These are phyloP conservation scores for Malurus melanocephalus DNA, from an alignment of 2,113 vertebrate species.

Conservation along the genomic window DNA sequence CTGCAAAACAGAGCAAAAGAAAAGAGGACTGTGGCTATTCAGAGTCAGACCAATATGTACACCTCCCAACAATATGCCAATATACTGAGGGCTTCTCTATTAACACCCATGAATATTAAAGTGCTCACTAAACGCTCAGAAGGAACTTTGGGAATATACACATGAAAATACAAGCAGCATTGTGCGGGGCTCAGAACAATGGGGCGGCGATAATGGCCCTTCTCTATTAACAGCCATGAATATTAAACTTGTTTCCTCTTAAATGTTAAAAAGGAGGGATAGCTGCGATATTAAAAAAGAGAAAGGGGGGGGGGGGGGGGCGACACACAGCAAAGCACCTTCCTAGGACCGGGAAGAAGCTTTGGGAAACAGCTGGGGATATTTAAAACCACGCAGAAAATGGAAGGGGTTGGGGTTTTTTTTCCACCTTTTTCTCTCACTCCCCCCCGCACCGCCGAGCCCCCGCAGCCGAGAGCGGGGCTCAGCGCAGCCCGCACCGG, in stretches of 20 bases:
- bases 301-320: background rate
- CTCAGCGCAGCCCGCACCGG: background rate
- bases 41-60: conserved; percentile 81
- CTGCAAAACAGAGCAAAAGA: conserved; percentile 84
- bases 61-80: conserved; percentile 87
- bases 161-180: conserved; percentile 71
- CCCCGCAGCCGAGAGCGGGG: background rate
- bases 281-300: conserved; percentile 47
- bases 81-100: conserved; percentile 86
- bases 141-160: conserved; percentile 68
- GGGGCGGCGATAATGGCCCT: conserved; percentile 71
- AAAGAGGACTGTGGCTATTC: conserved; percentile 80
- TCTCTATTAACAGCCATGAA: conserved; percentile 71
- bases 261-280: conserved; percentile 56
- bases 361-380: conserved; percentile 52
- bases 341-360: conserved; percentile 6
- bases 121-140: conserved; percentile 67
- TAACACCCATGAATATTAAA: conserved; percentile 98
- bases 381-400: conserved; percentile 41
- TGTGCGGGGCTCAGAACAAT: conserved; percentile 61
- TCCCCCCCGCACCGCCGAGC: background rate
- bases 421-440: background rate
- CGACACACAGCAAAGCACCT: background rate
- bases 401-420: background rate
- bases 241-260: conserved; percentile 69